phyloP scores from a whole-genome alignment of 2,797 vertebrate species.

The Neostethus bicornis region DNA sequence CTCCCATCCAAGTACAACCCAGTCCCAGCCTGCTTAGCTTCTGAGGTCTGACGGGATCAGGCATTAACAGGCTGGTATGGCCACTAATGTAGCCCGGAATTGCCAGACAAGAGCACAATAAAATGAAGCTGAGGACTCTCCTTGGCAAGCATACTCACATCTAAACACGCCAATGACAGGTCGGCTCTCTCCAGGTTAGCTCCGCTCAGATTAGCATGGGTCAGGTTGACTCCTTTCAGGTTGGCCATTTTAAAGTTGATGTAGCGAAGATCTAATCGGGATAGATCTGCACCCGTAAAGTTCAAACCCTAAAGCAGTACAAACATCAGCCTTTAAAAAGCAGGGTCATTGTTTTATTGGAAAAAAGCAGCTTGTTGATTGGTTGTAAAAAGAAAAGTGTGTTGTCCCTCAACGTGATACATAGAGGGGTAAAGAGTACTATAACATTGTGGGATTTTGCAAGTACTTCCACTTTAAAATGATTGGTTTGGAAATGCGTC shows the following conservation, averaged over 20 bases:
- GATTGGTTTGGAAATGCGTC: too few species aligned
- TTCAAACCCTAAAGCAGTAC: constrained; percentile 78
- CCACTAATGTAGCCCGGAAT: too few species aligned
- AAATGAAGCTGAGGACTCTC: too few species aligned
- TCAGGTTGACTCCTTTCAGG: constrained; percentile 87
- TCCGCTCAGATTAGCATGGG: constrained; percentile 89
- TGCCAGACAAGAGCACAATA: too few species aligned
- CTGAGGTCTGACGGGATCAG: too few species aligned
- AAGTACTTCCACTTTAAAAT: too few species aligned
- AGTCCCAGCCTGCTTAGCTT: too few species aligned
- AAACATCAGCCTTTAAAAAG: background rate
- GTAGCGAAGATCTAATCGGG: constrained; percentile 83
- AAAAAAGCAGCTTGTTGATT: background rate
- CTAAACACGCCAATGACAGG: constrained; percentile 86
- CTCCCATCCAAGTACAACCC: too few species aligned
- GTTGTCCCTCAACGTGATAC: too few species aligned
- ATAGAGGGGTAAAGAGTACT: too few species aligned
- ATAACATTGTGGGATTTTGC: too few species aligned
- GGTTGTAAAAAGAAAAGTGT: background rate
- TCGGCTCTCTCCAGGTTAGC: constrained; percentile 90
- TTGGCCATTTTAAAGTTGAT: constrained; percentile 93
- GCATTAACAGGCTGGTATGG: too few species aligned
- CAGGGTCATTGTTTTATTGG: background rate
- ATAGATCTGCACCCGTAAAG: constrained; percentile 72
- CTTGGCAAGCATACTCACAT: constrained; percentile 70